Conservation (phyloP, 2,888 invertebrate genomes). For the Girardia tigrina region DNA sequence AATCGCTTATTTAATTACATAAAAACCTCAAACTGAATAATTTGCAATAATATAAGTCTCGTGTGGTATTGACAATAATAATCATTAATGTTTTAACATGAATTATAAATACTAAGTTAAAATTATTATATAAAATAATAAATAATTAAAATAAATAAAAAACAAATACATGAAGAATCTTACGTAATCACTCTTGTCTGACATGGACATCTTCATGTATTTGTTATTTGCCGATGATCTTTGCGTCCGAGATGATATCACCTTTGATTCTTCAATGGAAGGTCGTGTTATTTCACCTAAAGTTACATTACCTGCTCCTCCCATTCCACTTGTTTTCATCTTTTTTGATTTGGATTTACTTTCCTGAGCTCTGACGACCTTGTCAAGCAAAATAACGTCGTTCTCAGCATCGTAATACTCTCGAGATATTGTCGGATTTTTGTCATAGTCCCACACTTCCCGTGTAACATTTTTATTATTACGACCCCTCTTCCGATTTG, state of each 20-base stretch:
- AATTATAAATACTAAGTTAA: too few species aligned
- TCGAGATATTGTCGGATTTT: neutral
- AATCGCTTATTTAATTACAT: too few species aligned
- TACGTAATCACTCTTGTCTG: slow-evolving; percentile 13
- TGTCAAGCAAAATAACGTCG: slow-evolving; percentile 4
- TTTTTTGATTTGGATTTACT: neutral
- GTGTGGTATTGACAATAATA: too few species aligned
- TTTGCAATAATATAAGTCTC: too few species aligned
- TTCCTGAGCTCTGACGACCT: slow-evolving; percentile 1
- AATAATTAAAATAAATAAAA: too few species aligned
- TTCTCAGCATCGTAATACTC: neutral
- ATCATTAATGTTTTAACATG: too few species aligned
- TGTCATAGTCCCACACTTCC: neutral
- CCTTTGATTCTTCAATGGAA: neutral
- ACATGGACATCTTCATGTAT: neutral
- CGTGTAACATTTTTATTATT: neutral
- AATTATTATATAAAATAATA: too few species aligned
- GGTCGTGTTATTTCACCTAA: neutral
- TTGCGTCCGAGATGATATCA: neutral
- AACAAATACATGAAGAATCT: too few species aligned
- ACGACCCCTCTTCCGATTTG: neutral
- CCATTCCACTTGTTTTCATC: neutral
- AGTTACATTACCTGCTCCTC: neutral
- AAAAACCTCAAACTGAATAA: too few species aligned
- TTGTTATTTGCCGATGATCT: neutral